These are phyloP conservation scores for Caretta caretta DNA, from an alignment of 2,113 vertebrate genomes.

Conservation along the genomic window DNA sequence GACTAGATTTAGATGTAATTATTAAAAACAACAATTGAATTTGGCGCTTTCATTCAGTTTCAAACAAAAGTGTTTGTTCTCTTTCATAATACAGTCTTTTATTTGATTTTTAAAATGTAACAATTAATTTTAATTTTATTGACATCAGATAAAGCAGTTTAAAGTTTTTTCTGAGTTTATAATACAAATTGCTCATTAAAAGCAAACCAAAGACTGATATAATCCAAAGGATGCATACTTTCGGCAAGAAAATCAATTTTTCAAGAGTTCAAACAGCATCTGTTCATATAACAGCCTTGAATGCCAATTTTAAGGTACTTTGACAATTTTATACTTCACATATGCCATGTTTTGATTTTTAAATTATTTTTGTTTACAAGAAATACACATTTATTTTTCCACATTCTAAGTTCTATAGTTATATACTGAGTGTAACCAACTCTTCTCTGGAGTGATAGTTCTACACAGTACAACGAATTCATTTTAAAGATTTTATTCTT, in stretches of 20 bases:
- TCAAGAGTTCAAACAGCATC: constrained; percentile 64
- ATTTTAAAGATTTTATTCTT: neutral
- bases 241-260: constrained; percentile 24
- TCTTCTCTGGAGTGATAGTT: neutral
- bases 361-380: constrained; percentile 35
- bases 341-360: constrained; percentile 18
- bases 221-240: constrained; percentile 58
- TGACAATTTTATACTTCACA: constrained; percentile 35
- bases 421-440: neutral
- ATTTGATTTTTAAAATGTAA: neutral
- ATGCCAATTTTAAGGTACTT: constrained; percentile 24
- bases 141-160: constrained; percentile 39
- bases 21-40: constrained; percentile 8
- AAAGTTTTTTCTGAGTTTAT: constrained; percentile 38
- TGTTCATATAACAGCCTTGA: constrained; percentile 45
- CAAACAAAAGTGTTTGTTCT: neutral
- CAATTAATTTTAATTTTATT: constrained; percentile 1
- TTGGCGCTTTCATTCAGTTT: neutral
- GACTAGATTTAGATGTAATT: neutral
- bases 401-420: neutral
- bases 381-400: constrained; percentile 28
- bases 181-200: constrained; percentile 30
- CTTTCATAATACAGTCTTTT: neutral
- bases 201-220: constrained; percentile 33
- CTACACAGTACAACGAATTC: neutral